Conservation (phyloP, 2,888 invertebrate genomes). For the Chloroclystis v-ata region DNA sequence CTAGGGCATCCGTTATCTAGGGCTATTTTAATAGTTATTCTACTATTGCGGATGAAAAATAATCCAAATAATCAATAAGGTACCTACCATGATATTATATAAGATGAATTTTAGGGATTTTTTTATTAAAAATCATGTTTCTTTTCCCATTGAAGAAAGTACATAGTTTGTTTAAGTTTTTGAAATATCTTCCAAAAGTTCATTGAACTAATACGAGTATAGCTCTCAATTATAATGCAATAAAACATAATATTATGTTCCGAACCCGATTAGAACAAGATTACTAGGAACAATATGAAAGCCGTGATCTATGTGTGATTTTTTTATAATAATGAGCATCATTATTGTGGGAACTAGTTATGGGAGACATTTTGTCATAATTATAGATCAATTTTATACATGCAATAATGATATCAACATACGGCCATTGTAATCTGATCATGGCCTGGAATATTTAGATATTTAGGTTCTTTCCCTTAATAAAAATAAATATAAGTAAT, state of each 20-base stretch:
- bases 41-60: too few species aligned
- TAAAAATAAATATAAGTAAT: too few species aligned
- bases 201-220: conserved; percentile 54
- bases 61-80: too few species aligned
- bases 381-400: conserved; percentile 11
- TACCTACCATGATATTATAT: too few species aligned
- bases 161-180: too few species aligned
- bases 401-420: conserved; percentile 11
- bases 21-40: too few species aligned
- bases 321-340: conserved; percentile 11
- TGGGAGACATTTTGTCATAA: conserved; percentile 8
- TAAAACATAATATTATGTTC: conserved; percentile 57
- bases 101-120: too few species aligned
- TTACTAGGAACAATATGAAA: conserved; percentile 42
- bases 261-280: conserved; percentile 41
- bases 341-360: conserved; percentile 20
- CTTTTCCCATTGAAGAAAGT: too few species aligned
- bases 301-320: conserved; percentile 3
- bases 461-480: too few species aligned
- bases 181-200: conserved; percentile 44
- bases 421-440: not conserved
- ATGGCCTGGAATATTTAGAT: too few species aligned
- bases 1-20: too few species aligned
- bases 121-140: too few species aligned
- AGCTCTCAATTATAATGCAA: conserved; percentile 58